Conservation (phyloP, 2,888 invertebrate species). For the Apodemia zela region DNA sequence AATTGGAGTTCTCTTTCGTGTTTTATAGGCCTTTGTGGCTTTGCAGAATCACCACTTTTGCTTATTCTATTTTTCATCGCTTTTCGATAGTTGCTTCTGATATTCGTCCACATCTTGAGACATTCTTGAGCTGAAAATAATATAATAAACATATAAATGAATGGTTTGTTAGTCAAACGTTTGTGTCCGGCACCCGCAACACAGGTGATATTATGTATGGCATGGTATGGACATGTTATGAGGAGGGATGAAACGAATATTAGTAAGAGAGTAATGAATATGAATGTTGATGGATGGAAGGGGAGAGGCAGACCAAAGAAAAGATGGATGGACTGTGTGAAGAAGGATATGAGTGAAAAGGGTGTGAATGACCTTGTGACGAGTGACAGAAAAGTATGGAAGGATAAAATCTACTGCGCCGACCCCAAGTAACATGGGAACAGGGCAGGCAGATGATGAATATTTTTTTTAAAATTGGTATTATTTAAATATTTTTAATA, state of each 20-base stretch:
- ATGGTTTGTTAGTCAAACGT: slow-evolving; percentile 30
- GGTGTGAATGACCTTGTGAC: slow-evolving; percentile 12
- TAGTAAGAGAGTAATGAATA: slow-evolving; percentile 12
- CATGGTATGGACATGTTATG: slow-evolving; percentile 12
- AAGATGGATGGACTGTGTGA: no score
- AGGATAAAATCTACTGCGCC: slow-evolving; percentile 12
- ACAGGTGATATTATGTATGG: slow-evolving; percentile 19
- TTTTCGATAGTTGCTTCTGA: slow-evolving; percentile 32
- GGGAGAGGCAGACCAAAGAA: no score
- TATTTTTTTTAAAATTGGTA: slow-evolving; percentile 26
- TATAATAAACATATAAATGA: slow-evolving; percentile 32
- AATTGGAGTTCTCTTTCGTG: slow-evolving; percentile 31
- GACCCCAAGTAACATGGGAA: slow-evolving; percentile 12
- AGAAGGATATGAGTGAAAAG: no score
- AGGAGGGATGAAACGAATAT: slow-evolving; percentile 12
- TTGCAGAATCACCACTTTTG: slow-evolving; percentile 29
- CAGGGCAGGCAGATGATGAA: slow-evolving; percentile 18
- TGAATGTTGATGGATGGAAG: no score
- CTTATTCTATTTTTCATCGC: slow-evolving; percentile 29
- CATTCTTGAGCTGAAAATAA: slow-evolving; percentile 32
- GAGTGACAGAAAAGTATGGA: slow-evolving; percentile 11
- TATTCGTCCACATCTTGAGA: slow-evolving; percentile 30
- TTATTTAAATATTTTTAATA: slow-evolving; percentile 27
- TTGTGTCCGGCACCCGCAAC: slow-evolving; percentile 29
- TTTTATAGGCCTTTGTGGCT: slow-evolving; percentile 23